A percentile compares a stretch with the other conserved stretches of the same genome.
Evolutionary conservation across 1,140 invertebrate species (phyloP).

Genomic region (Ptiloglossa arizonensis): DNA sequence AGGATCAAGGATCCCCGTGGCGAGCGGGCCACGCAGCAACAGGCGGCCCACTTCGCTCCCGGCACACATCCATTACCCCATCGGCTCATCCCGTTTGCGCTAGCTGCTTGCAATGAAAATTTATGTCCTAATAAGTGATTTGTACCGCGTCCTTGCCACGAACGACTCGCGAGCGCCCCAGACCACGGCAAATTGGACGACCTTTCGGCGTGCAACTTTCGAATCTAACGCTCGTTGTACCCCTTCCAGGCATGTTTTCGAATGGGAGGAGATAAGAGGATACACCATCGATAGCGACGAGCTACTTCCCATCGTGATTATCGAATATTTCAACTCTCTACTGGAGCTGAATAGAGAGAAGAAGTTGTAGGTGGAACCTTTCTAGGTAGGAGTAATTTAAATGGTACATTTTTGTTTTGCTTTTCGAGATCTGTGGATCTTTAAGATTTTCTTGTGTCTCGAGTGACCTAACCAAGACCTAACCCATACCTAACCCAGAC

Average conservation of each 20-base stretch:
- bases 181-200: not conserved
- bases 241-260: not conserved
- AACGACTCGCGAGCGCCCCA: not conserved
- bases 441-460: too few relatives aligned
- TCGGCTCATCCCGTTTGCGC: conserved; percentile 72
- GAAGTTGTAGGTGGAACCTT: too few relatives aligned
- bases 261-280: not conserved
- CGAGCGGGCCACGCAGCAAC: conserved; percentile 73
- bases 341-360: too few relatives aligned
- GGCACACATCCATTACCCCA: conserved; percentile 72
- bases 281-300: not conserved
- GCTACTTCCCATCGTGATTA: too few relatives aligned
- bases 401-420: too few relatives aligned
- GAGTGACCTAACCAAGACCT: too few relatives aligned
- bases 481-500: too few relatives aligned
- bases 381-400: too few relatives aligned
- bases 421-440: too few relatives aligned
- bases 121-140: conserved; percentile 75
- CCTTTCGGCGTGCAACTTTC: not conserved
- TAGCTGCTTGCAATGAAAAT: conserved; percentile 72
- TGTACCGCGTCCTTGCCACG: conserved; percentile 49
- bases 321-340: too few relatives aligned
- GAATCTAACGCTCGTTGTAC: not conserved
- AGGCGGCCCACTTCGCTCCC: conserved; percentile 76
- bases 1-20: conserved; percentile 76